Base-by-base conservation (phyloP, 1,140 invertebrate species). In the Teleopsis dalmanni region DNA sequence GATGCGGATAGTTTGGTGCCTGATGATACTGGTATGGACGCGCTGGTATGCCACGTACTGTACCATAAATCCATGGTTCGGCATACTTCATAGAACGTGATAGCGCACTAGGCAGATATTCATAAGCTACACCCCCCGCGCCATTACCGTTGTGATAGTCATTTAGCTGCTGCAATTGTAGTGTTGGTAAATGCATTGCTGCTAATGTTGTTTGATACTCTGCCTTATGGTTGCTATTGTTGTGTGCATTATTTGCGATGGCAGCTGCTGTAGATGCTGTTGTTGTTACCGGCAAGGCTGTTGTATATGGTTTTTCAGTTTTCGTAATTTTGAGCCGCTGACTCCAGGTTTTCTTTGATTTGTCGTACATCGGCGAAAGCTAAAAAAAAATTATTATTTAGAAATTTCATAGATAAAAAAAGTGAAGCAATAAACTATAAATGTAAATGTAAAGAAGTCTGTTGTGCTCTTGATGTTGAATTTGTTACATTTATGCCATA, bases 81-180 rank as follows among this genome's bases (percentile, higher is more conserved):
- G 82, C 83, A 71, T 87, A 88, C 54, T 86, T 82, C 85, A 88
- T 88, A 60, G 84, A 86, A 65, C 84, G 83, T 33, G 82, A 83
- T 49, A 88, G 65, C 5, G 80, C 72, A 52, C 75, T 78, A 13
- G 76, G 73, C 54, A 60, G 37, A 48, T 60, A 68, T 26, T 69
- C 65, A 38, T 62, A 61, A 40, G 48, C 56, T 5, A 11, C 47
- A 4, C 16, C 27, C 6, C 33, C 33, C 4, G 22, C 41, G 7
- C 47, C 47, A 49, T 41, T 38, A 7, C 23, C 23, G 8, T 34
- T 46, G 35, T 51, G 49, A 26, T 47, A 51, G 27, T 51, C 49
- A 38, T 37, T 41, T n/a, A 52, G 29, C n/a, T n/a, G n/a, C n/a
- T n/a, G n/a, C n/a, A n/a, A n/a, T 19, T 48, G 46, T 11, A 48